phyloP scores from a whole-genome alignment of 2,888 invertebrate genomes.

The Ectemnius cavifrons region DNA sequence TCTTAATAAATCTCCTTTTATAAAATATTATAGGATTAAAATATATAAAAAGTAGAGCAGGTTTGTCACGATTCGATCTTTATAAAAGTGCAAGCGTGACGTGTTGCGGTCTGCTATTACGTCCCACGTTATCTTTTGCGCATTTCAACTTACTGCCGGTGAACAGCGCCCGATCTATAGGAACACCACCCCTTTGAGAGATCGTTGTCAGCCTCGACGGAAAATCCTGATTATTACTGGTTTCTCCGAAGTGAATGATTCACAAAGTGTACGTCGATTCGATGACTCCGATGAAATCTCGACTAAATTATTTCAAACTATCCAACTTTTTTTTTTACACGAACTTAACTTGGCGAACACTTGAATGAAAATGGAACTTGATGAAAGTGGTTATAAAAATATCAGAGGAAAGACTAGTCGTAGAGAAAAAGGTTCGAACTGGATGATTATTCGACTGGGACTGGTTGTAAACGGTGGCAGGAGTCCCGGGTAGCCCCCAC shows the following conservation, averaged over 20 bases:
- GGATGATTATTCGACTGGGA: conserved; percentile 48
- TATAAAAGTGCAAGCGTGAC: not conserved
- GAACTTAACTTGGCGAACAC: no score
- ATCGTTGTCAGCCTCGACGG: not conserved
- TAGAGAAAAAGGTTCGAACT: conserved; percentile 28
- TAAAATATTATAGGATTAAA: no score
- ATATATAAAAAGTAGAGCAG: no score
- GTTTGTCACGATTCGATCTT: no score
- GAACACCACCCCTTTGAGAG: not conserved
- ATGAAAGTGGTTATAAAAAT: no score
- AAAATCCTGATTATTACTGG: not conserved
- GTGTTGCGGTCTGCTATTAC: not conserved
- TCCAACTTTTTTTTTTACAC: no score
- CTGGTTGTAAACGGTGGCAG: conserved; percentile 51
- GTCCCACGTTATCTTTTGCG: not conserved
- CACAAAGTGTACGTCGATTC: conserved; percentile 3
- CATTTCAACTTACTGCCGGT: conserved; percentile 14
- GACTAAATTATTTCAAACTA: no score
- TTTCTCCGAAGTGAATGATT: conserved; percentile 16
- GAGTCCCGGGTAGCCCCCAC: conserved; percentile 41
- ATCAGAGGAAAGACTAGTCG: no score
- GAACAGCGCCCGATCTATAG: not conserved
- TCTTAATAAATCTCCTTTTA: no score
- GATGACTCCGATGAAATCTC: not conserved
- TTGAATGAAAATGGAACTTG: no score